phyloP scores from a whole-genome alignment of 1,140 invertebrate species.

The Archivesica marissinica region DNA sequence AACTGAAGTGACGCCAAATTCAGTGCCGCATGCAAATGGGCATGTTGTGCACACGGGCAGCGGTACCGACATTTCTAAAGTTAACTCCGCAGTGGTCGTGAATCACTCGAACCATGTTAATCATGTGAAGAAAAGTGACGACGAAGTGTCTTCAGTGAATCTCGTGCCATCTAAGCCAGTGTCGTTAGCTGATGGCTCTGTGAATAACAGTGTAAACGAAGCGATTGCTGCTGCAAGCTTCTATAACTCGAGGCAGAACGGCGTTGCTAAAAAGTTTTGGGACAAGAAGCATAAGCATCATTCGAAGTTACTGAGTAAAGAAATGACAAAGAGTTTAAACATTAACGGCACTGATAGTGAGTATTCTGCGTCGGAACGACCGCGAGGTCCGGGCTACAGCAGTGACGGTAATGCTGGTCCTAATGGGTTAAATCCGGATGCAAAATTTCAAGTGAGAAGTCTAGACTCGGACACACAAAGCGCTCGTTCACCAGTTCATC shows the following conservation, averaged over 20 bases:
- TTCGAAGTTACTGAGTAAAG: conserved; percentile 85
- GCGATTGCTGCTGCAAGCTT: conserved; percentile 86
- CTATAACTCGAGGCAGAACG: conserved; percentile 96
- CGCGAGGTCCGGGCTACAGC: conserved; percentile 68
- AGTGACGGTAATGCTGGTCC: conserved; percentile 73
- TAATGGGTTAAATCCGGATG: neutral
- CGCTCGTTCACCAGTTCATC: conserved; percentile 54
- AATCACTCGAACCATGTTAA: conserved; percentile 44
- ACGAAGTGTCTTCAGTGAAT: conserved; percentile 81
- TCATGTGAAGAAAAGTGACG: conserved; percentile 66
- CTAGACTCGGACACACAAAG: conserved; percentile 23
- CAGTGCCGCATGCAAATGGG: conserved; percentile 74
- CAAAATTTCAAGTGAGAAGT: neutral
- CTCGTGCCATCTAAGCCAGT: conserved; percentile 80
- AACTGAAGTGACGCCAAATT: conserved; percentile 65
- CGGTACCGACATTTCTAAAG: conserved; percentile 51
- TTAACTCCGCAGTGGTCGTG: conserved; percentile 35
- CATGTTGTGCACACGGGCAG: conserved; percentile 73
- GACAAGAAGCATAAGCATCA: conserved; percentile 91
- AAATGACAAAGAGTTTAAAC: conserved; percentile 78
- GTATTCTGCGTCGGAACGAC: conserved; percentile 73
- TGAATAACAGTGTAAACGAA: conserved; percentile 85
- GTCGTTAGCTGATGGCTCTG: conserved; percentile 75
- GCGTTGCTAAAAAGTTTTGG: conserved; percentile 95
- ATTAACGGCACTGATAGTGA: conserved; percentile 74